Evolutionary conservation across 2,113 vertebrate species (phyloP).

Genomic region (Pituophis catenifer): DNA sequence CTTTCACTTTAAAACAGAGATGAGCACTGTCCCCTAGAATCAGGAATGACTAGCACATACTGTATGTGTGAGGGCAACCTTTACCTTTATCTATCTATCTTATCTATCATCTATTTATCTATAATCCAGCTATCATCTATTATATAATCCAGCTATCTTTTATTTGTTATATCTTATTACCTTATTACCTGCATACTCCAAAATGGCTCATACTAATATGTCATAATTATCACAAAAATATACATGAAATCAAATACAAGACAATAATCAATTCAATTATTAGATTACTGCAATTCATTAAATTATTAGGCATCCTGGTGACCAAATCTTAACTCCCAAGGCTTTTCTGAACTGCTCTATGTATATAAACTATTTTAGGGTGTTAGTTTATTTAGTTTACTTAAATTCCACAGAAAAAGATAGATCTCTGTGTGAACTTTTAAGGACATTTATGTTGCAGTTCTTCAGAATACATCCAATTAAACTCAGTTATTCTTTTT

Average conservation of each 20-base stretch:
- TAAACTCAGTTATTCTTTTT: constrained; percentile 2
- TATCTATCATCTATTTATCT: too few relatives aligned
- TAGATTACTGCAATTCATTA: neutral
- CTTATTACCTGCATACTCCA: neutral
- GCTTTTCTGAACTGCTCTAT: neutral
- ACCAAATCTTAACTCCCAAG: neutral
- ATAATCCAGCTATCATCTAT: neutral
- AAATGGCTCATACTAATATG: neutral
- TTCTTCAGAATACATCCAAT: neutral
- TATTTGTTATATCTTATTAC: neutral
- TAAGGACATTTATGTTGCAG: neutral
- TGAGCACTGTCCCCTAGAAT: too few relatives aligned
- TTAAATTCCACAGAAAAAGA: neutral
- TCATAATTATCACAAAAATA: neutral
- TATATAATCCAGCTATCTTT: neutral
- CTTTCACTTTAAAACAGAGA: too few relatives aligned
- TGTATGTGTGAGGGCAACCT: too few relatives aligned
- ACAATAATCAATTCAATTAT: neutral
- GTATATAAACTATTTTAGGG: neutral
- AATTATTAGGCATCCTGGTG: neutral
- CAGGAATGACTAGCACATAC: too few relatives aligned
- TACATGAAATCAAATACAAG: neutral
- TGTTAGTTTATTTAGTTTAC: neutral
- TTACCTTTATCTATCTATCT: neutral
- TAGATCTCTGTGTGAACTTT: neutral